phyloP scores from a whole-genome alignment of 1,140 invertebrate genomes.

The Camponotus pennsylvanicus region DNA sequence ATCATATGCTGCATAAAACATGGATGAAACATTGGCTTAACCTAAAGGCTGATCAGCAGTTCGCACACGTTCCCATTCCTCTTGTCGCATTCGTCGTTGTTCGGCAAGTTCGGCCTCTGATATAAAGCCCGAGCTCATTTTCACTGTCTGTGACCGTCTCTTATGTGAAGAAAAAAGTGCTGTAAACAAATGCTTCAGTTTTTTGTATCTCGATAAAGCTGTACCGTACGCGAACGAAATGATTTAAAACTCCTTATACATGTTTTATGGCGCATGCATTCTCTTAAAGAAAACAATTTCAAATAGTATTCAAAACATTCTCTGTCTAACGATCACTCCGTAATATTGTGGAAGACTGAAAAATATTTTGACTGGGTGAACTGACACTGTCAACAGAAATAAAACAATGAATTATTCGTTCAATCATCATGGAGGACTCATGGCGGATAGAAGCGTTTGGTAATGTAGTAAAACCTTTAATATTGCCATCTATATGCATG shows the following conservation, averaged over 20 bases:
- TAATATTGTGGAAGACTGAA: neutral
- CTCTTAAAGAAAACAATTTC: neutral
- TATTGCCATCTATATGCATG: no score
- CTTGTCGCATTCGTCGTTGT: slow-evolving; percentile 91
- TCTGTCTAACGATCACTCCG: neutral
- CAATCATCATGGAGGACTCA: neutral
- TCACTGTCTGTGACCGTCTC: slow-evolving; percentile 57
- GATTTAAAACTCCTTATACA: neutral
- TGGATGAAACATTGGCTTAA: slow-evolving; percentile 81
- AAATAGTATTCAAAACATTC: neutral
- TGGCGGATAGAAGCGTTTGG: neutral
- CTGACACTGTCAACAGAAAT: neutral
- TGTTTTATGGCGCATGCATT: neutral
- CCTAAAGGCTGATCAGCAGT: slow-evolving; percentile 95
- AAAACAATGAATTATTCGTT: neutral
- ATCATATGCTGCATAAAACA: neutral
- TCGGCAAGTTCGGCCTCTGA: slow-evolving; percentile 95
- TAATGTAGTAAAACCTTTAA: no score
- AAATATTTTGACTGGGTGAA: neutral
- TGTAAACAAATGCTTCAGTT: neutral
- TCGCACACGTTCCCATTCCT: slow-evolving; percentile 98
- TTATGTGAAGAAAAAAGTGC: slow-evolving; percentile 19
- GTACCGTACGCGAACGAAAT: neutral
- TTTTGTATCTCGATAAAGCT: neutral
- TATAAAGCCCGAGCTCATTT: slow-evolving; percentile 96